Percentiles rank a stretch among this genome's conserved stretches.
Evolutionary conservation across 2,888 invertebrate species (phyloP).

Genomic region (Conistra vaccinii): DNA sequence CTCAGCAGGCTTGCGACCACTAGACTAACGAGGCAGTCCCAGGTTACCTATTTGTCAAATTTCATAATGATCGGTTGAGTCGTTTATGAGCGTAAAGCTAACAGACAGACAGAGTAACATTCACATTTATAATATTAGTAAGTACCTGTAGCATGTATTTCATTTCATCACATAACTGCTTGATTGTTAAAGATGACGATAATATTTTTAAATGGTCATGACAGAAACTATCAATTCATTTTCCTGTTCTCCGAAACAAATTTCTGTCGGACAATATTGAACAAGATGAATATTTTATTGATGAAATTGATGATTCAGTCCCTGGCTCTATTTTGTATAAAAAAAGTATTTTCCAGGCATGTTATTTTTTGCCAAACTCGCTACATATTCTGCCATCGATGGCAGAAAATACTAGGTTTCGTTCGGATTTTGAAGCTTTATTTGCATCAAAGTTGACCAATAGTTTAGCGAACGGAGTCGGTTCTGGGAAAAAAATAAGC

Average conservation of each 20-base stretch:
- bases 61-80: background rate
- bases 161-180: no score
- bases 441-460: constrained; percentile 40
- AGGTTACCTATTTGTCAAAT: no score
- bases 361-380: background rate
- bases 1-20: no score
- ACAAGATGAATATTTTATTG: background rate
- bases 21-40: no score
- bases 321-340: background rate
- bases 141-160: background rate
- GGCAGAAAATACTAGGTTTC: constrained; percentile 4
- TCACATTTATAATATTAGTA: background rate
- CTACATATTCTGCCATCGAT: background rate
- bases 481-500: constrained; percentile 28
- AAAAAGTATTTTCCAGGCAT: background rate
- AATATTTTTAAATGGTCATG: background rate
- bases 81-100: background rate
- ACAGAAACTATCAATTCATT: background rate
- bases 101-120: background rate
- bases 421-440: constrained; percentile 4
- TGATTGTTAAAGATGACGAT: background rate
- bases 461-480: constrained; percentile 6
- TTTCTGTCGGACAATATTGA: background rate
- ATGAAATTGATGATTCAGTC: background rate
- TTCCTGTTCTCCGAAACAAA: background rate